A percentile compares a stretch with the other conserved stretches of the same genome.
Evolutionary conservation across 1,140 invertebrate species (phyloP).

Genomic region (Drosophila gunungcola): DNA sequence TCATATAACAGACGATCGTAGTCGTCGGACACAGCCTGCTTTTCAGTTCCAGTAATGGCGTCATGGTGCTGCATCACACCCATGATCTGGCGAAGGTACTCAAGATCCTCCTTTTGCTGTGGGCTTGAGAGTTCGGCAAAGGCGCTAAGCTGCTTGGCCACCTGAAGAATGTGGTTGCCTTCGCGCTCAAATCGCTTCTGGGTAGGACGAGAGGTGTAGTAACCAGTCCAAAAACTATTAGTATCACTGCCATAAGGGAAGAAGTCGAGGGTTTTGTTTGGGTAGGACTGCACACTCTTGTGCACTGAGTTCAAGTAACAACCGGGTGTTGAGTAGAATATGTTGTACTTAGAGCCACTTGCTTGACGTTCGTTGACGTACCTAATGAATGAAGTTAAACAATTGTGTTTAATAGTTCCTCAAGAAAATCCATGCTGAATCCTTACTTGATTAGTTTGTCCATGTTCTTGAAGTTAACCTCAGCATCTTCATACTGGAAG

Average conservation of each 20-base stretch:
- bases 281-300: constrained; percentile 88
- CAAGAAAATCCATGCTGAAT: accelerated
- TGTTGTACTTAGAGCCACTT: constrained; percentile 86
- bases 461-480: constrained; percentile 94
- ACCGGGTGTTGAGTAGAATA: constrained; percentile 89
- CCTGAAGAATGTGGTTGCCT: constrained; percentile 93
- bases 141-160: constrained; percentile 86
- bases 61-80: constrained; percentile 98
- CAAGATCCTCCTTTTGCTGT: constrained; percentile 67
- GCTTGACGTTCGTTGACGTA: constrained; percentile 85
- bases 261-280: constrained; percentile 93
- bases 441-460: constrained; percentile 94
- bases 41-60: constrained; percentile 94
- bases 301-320: constrained; percentile 96
- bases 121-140: constrained; percentile 62
- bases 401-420: accelerated
- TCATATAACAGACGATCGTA: constrained; percentile 87
- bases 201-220: constrained; percentile 95
- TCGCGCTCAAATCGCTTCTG: constrained; percentile 92
- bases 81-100: constrained; percentile 87
- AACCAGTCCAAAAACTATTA: constrained; percentile 97
- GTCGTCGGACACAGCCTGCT: constrained; percentile 94
- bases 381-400: neutral
- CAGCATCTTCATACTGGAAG: constrained; percentile 95
- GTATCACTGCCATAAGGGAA: constrained; percentile 95